Conservation (phyloP, 1,140 invertebrate species). For the Cecropterus lyciades region DNA sequence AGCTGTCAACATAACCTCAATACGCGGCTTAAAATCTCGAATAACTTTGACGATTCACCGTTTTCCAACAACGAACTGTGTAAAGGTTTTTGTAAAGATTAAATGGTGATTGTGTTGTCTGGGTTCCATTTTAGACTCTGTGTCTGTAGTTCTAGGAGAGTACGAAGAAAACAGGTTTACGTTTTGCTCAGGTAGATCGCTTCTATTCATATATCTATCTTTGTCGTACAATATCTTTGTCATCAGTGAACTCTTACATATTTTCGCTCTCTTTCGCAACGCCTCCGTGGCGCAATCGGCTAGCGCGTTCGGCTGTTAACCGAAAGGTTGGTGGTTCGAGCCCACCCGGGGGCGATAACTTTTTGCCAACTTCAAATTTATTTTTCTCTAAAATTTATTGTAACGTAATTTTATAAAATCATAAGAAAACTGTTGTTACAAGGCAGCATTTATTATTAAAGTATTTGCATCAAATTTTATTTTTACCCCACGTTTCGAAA, state of each 20-base stretch:
- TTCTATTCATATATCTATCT: constrained; percentile 59
- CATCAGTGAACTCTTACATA: constrained; percentile 3
- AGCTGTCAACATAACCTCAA: constrained; percentile 78
- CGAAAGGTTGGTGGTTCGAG: constrained; percentile 88
- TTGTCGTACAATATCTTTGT: constrained; percentile 48
- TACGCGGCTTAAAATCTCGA: constrained; percentile 48
- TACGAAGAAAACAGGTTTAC: constrained; percentile 66
- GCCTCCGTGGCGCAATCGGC: constrained; percentile 91
- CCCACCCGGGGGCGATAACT: neutral
- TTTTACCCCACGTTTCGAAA: too few species aligned
- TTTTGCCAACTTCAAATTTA: neutral
- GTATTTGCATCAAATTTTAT: too few species aligned
- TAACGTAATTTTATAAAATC: too few species aligned
- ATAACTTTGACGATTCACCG: constrained; percentile 38
- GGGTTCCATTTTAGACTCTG: constrained; percentile 28
- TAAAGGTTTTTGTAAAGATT: constrained; percentile 34
- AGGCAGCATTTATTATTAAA: too few species aligned
- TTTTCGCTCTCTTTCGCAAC: constrained; percentile 38
- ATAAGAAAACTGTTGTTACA: too few species aligned
- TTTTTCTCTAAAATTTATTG: too few species aligned
- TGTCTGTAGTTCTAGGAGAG: constrained; percentile 38
- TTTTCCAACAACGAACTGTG: constrained; percentile 50
- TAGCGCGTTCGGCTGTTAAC: constrained; percentile 89
- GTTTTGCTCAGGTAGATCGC: constrained; percentile 58
- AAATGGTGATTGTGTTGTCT: constrained; percentile 18